Evolutionary conservation across 2,797 vertebrate genomes (phyloP), one percentile per base, ranked within the genome.

Genomic region (Agapornis canus): DNA sequence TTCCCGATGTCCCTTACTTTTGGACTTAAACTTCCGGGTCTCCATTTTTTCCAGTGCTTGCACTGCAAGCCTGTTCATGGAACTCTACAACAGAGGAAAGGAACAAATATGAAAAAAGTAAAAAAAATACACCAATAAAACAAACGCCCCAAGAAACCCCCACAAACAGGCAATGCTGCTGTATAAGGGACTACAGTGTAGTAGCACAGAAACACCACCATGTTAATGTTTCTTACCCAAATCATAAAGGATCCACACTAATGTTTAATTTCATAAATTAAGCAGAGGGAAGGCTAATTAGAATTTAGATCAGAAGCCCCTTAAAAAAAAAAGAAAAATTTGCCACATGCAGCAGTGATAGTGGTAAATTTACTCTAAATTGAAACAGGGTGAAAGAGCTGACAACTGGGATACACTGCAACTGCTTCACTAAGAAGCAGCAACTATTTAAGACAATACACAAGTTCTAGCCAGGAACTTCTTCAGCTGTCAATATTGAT

Each of bases 31-130:
- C 97, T 99, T 99, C 37, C 99, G 98, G 5, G 99, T 99, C 97
- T 99, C 99, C 99, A 99, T 99, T 98, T 99, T 99, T 73, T 99
- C 99, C 96, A 99, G 96, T 17, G 99, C 99, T 96, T 99, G 99
- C 95, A 99, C 98, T 43, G 99, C 99, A 98, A 99, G 99, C 83
- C 99, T 98, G 97, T 99, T 99, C 99, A 99, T 99, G 59, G 99
- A 99, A 97, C 98, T 99, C 99, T 99, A 97, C 29, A 89, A 29
- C 7, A 89, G 22, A 88, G 87, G n/a, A n/a, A 56, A 73, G 5
- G 5, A 10, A 35, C 18, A 20, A 40, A 8, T 13, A 17, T 8
- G 11, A 2, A 12, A 6, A 13, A 5, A 1, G 1, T 0, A 1
- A 40, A 31, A 45, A 54, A 51, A 84, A 54, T 13, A n/a, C 35